Percentiles rank a stretch among this genome's conserved stretches.
Conservation (phyloP, 2,888 invertebrate species). For the Agrochola litura region DNA sequence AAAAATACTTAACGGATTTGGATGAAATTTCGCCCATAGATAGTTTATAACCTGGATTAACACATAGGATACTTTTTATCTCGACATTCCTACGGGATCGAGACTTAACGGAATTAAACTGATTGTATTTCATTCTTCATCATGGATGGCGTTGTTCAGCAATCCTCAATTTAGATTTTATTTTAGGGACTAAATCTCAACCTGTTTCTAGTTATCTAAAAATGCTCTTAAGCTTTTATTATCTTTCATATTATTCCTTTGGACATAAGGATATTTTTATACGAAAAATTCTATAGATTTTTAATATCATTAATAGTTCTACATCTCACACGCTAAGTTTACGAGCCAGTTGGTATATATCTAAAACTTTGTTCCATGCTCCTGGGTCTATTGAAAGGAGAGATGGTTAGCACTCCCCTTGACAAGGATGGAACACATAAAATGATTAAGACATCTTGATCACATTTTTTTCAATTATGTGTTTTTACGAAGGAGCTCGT, state of each 20-base stretch:
- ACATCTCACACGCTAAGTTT: conserved; percentile 69
- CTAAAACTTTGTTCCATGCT: rapidly evolving
- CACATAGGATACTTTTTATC: too few relatives aligned
- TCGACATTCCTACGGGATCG: too few relatives aligned
- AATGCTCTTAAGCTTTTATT: neutral
- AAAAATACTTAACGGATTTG: too few relatives aligned
- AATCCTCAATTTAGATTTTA: neutral
- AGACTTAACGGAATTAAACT: neutral
- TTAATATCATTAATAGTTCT: conserved; percentile 35
- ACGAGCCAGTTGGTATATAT: conserved; percentile 40
- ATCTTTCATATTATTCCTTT: neutral
- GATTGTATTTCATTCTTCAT: neutral
- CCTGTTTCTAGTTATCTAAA: neutral
- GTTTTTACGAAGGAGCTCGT: too few relatives aligned
- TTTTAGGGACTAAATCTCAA: too few relatives aligned
- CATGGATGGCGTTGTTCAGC: conserved; percentile 66
- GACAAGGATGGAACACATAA: conserved; percentile 96
- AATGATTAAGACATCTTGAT: conserved; percentile 81
- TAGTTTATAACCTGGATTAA: too few relatives aligned
- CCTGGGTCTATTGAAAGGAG: conserved; percentile 98
- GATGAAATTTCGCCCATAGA: too few relatives aligned
- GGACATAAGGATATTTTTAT: neutral
- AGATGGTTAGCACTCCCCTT: conserved; percentile 99
- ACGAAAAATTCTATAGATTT: neutral
- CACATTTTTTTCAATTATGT: conserved; percentile 73